Evolutionary conservation across 2,113 vertebrate genomes (phyloP), one percentile per base, ranked within the genome.

Genomic region (Corythornis cristatus): DNA sequence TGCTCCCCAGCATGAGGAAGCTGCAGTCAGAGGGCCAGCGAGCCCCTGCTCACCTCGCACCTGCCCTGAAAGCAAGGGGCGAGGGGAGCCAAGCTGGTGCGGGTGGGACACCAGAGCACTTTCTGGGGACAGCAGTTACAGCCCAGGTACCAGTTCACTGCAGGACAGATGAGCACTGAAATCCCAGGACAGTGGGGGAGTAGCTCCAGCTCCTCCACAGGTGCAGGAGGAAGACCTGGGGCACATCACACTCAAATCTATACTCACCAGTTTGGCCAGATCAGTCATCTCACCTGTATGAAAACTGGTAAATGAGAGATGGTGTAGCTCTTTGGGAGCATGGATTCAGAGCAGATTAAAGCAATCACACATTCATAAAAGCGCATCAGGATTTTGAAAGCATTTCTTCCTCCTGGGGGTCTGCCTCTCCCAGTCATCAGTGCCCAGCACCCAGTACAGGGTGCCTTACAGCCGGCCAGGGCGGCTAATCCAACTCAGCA

Each of bases 351-450:
- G 13, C 64, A 50, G 57, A 43, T 80, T 62, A 80, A 72, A 88
- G 35, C 6, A 5, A 48, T 18, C 0, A 0, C 11, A 3, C 8
- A 17, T 8, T 14, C 35, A 19, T 3, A 23, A 70, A 4, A 37
- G 37, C 45, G 73, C 64, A 81, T 37, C 46, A 66, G 33, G 48
- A 57, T 58, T 71, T 33, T 35, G 45, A 40, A 45, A 64, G 8
- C 22, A 14, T 25, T 77, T 83, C 26, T 62, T 62, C 56, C 16
- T 78, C 16, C 23, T 5, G 15, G 4, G 11, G 14, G 1, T 54
- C 57, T n/a, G 19, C 13, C 25, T 82, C 31, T 64, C 35, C 26
- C 22, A 15, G 14, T 37, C 50, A 17, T 37, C 50, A 17, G 31
- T 33, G 56, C 20, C 56, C 56, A n/a, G 42, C 5, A 5, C 19